Evolutionary conservation across 2,113 vertebrate genomes (phyloP).

Genomic region (Menura novaehollandiae): DNA sequence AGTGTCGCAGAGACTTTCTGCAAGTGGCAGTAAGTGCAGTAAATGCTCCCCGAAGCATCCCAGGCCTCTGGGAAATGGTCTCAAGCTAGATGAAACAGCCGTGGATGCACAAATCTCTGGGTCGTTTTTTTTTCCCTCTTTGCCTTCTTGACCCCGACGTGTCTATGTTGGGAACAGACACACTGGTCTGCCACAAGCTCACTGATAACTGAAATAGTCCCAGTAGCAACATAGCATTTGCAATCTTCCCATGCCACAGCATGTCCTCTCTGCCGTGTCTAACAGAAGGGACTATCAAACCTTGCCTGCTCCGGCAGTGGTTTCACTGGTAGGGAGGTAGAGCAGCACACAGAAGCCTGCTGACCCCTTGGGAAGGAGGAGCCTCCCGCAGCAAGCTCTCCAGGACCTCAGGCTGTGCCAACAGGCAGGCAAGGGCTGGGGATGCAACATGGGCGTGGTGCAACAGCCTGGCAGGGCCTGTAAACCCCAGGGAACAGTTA

Average conservation of each 20-base stretch:
- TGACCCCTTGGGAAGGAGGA: neutral
- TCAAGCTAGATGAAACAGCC: neutral
- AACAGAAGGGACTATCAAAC: neutral
- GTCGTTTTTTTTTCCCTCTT: neutral
- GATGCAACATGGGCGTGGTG: accelerated
- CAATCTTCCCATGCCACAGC: neutral
- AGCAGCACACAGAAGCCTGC: neutral
- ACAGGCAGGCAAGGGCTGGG: neutral
- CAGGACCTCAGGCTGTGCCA: neutral
- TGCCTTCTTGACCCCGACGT: neutral
- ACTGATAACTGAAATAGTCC: neutral
- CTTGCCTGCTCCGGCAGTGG: neutral
- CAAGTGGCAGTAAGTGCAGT: neutral
- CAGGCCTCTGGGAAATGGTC: neutral
- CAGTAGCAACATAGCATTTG: neutral
- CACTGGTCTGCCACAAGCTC: neutral
- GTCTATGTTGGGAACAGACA: neutral
- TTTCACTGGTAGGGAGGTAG: neutral
- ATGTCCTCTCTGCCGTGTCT: neutral
- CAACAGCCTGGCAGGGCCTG: neutral
- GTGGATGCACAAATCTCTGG: neutral
- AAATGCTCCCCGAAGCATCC: neutral
- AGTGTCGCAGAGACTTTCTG: neutral
- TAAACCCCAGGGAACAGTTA: neutral
- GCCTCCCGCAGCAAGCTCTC: accelerated